Conservation (phyloP, 2,113 vertebrate species). For the Myotis lucifugus region DNA sequence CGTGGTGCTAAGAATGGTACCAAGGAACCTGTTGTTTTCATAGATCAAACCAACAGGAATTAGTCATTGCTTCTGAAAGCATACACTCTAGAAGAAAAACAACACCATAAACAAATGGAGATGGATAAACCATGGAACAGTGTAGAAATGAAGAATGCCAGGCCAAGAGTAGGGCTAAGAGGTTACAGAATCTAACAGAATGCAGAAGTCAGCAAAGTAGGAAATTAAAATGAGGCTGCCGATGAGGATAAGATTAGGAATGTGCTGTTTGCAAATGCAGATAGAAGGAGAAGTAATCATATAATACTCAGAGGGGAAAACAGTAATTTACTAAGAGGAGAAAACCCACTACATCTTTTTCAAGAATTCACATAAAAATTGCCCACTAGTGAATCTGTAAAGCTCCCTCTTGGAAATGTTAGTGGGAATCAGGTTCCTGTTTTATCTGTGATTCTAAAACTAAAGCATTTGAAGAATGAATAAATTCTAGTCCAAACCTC, state of each 20-base stretch:
- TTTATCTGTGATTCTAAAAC: background rate
- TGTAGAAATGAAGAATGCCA: background rate
- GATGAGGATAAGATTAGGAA: background rate
- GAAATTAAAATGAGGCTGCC: conserved; percentile 1
- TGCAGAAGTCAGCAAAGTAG: background rate
- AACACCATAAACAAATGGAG: background rate
- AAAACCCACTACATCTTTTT: background rate
- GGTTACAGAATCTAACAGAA: background rate
- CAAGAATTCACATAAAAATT: background rate
- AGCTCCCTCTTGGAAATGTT: background rate
- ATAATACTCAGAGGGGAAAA: background rate
- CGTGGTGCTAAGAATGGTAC: background rate
- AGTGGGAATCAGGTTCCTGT: background rate
- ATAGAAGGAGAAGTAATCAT: background rate
- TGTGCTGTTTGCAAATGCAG: background rate
- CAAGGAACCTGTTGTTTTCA: background rate
- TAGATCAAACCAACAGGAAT: background rate
- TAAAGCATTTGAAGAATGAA: background rate
- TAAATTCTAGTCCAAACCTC: background rate
- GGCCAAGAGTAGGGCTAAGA: background rate
- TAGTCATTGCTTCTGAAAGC: background rate
- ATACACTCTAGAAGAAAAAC: background rate
- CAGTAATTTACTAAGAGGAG: background rate
- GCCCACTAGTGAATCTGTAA: background rate
- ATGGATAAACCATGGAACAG: background rate